Conservation (phyloP, 2,888 invertebrate species). For the Bugula neritina region DNA sequence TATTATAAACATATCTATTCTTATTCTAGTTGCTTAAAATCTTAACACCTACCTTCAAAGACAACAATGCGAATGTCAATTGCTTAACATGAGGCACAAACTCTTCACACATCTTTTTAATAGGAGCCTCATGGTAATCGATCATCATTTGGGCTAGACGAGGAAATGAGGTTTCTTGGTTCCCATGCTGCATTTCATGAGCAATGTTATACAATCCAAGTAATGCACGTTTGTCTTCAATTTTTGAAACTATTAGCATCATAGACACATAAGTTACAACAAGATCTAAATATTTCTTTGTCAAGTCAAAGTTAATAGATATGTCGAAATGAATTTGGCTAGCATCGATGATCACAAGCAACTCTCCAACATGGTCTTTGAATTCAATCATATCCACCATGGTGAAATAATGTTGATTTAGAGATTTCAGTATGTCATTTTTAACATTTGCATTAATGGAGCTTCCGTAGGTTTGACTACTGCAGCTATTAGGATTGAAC, state of each 20-base stretch:
- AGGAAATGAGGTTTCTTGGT: constrained; percentile 65
- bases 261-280: constrained; percentile 87
- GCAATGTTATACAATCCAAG: constrained; percentile 95
- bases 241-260: constrained; percentile 93
- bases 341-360: constrained; percentile 85
- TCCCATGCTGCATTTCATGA: constrained; percentile 85
- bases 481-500: constrained; percentile 27
- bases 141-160: constrained; percentile 93
- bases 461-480: constrained; percentile 59
- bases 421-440: constrained; percentile 87
- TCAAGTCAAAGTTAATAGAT: constrained; percentile 87
- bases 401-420: constrained; percentile 95
- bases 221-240: constrained; percentile 95
- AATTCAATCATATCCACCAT: constrained; percentile 97
- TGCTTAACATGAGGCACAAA: constrained; percentile 82
- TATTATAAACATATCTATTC: too few relatives aligned
- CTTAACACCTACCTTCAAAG: constrained; percentile 77
- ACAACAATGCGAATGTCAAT: constrained; percentile 76
- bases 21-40: too few relatives aligned
- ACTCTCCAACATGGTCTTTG: constrained; percentile 63
- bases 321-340: constrained; percentile 91
- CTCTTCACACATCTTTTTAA: constrained; percentile 92
- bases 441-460: constrained; percentile 66
- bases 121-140: constrained; percentile 91
- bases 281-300: constrained; percentile 88